A percentile compares a stretch with the other conserved stretches of the same genome.
phyloP scores from a whole-genome alignment of 2,113 vertebrate species.

The Drymodes brunneopygia region DNA sequence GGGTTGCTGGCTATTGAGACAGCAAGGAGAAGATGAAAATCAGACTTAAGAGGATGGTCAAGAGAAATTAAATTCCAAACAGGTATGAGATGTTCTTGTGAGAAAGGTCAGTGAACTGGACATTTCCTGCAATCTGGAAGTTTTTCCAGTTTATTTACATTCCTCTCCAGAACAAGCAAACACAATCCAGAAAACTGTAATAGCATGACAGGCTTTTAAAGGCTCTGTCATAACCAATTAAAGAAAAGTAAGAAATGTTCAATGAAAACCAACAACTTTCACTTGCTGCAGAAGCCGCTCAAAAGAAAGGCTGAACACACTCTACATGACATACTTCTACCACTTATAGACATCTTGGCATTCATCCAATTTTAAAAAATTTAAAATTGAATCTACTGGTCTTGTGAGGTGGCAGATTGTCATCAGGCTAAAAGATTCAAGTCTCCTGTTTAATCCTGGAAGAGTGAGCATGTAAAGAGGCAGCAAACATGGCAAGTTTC shows the following conservation, averaged over 20 bases:
- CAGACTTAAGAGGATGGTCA: neutral
- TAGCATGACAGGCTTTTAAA: neutral
- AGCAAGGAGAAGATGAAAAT: neutral
- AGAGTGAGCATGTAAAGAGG: neutral
- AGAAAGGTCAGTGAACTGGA: neutral
- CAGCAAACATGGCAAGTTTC: neutral
- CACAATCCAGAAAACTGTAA: neutral
- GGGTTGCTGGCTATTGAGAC: constrained; percentile 89
- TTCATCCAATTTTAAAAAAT: neutral
- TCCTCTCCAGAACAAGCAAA: neutral
- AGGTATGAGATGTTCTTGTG: neutral
- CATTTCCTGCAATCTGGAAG: neutral
- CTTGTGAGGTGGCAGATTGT: neutral
- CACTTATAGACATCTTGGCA: neutral
- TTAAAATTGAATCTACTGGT: neutral
- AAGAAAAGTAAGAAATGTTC: neutral
- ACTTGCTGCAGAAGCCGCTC: neutral
- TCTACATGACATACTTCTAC: neutral
- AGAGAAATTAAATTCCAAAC: neutral
- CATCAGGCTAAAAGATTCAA: neutral
- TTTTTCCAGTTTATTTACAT: neutral
- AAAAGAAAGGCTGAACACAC: neutral
- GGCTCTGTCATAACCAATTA: neutral
- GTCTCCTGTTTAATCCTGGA: neutral
- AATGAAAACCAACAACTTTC: neutral